These are phyloP conservation scores for Campoletis raptor DNA, from an alignment of 2,888 invertebrate species.

Conservation along the genomic window DNA sequence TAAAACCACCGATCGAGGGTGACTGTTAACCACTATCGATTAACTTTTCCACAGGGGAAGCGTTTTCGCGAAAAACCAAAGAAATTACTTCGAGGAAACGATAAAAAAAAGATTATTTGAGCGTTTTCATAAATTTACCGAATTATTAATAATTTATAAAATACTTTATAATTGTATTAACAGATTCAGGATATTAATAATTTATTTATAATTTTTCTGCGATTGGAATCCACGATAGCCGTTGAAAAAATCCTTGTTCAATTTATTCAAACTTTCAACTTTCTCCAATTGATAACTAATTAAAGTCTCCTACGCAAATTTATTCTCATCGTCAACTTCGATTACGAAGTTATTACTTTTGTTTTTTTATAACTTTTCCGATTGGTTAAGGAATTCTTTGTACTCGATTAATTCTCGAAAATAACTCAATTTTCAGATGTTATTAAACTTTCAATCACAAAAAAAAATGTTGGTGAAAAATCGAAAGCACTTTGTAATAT, in stretches of 20 bases:
- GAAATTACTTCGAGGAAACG: neutral
- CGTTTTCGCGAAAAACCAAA: neutral
- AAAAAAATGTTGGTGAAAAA: neutral
- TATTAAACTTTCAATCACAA: neutral
- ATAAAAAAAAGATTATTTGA: neutral
- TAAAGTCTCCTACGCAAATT: neutral
- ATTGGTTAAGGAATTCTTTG: neutral
- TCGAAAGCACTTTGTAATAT: neutral
- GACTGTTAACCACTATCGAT: neutral
- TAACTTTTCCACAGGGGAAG: neutral
- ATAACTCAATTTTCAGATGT: neutral
- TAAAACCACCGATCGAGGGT: slow-evolving; percentile 1
- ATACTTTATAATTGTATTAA: too few species aligned
- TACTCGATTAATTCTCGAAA: neutral
- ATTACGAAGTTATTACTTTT: neutral
- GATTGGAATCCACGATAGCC: neutral
- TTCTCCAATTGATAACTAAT: neutral
- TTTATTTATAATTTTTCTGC: too few species aligned
- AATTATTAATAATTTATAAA: too few species aligned
- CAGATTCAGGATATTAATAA: too few species aligned
- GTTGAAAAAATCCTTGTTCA: neutral
- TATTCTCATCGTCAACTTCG: too few species aligned
- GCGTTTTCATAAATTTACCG: too few species aligned
- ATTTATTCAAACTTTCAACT: neutral
- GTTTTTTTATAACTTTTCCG: neutral